Base-by-base conservation (phyloP, 2,888 invertebrate species). In the Ochlodes sylvanus region DNA sequence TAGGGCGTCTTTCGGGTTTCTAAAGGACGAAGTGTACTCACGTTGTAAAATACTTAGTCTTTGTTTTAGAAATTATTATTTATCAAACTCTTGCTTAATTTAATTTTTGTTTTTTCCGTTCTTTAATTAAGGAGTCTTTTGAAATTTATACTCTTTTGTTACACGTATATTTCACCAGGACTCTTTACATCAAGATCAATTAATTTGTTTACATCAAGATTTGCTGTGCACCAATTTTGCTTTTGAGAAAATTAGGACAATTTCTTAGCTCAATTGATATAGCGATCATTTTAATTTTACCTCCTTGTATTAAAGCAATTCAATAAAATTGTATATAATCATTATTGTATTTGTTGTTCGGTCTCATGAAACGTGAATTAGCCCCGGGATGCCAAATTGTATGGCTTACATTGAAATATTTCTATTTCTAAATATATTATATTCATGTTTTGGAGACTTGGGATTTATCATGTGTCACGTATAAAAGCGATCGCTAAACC, bases 401-500 rank as follows among this genome's bases (percentile, higher is more conserved):
- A 5, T 47, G 5, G 21, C 52, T 27, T 21, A 21, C 14, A 21
- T 14, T 4, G 6, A 52, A 17, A 27, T 52, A 52, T 14, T 27
- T 2, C 21, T 27, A 14, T 52, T 52, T 14, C 10, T 17, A 15
- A 1, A 9, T 12, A 15, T 47, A 47, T 7, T 9, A 12, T n/a
- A 9, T 12, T 38, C 19, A 47, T 47, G 47, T 47, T 19, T 50
- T 47, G 9, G 1, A 7, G 50, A 42, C 9, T 42, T 14, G 21
- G 2, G n/a, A 2, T 41, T 44, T 44, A 14, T 27, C 15, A 15
- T 21, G 42, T 52, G 38, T 54, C 38, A 21, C 14, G 19, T 34
- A 61, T 15, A 44, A 44, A 41, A 21, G 19, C 62, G 19, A 41
- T n/a, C 52, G 9, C 52, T 14, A 38, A 55, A 32, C 17, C n/a